Evolutionary conservation across 1,140 invertebrate genomes (phyloP), one percentile per base, ranked within the genome.

Genomic region (Mamestra configurata): DNA sequence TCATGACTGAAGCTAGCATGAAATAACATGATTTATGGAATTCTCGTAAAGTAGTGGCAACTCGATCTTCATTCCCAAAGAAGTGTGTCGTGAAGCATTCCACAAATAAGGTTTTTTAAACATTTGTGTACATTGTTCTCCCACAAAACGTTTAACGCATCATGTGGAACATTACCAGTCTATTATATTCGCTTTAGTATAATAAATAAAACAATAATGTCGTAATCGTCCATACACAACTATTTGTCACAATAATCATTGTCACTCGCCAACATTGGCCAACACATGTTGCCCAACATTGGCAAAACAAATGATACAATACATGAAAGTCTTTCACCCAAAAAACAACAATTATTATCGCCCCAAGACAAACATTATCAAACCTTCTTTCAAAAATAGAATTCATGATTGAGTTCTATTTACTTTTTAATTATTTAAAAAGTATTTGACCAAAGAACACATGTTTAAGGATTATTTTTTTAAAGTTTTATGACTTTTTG

Each of bases 211-310:
- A 61, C 57, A 61, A 61, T 35, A 8, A n/a, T 5, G 27, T 61
- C 13, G 15, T 61, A 35, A 61, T 61, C 57, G 27, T 31, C 57
- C 57, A 18, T 61, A 61, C 27, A 35, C 27, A 31, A 31, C 24
- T 15, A 51, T 55, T 55, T 55, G 57, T 35, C 57, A 61, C 57
- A 61, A 61, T 35, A 61, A 22, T 55, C 53, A 55, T 55, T 55
- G 53, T 61, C 11, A 22, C n/a, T 61, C 57, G 43, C 61, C 61
- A 66, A 66, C 37, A 66, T 20, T 40, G 31, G 61, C 35, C 61
- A 55, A 53, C 37, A 55, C 24, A 31, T 72, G 49, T 72, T 68
- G n/a, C 10, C 49, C 27, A 72, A 72, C 31, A 55, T 55, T 72
- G 49, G 70, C n/a, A 18, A 13, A 51, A 72, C 70, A 53, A 35